A percentile compares a stretch with the other conserved stretches of the same genome.
Conservation (phyloP, 1,140 invertebrate genomes). For the Heliconius nattereri region DNA sequence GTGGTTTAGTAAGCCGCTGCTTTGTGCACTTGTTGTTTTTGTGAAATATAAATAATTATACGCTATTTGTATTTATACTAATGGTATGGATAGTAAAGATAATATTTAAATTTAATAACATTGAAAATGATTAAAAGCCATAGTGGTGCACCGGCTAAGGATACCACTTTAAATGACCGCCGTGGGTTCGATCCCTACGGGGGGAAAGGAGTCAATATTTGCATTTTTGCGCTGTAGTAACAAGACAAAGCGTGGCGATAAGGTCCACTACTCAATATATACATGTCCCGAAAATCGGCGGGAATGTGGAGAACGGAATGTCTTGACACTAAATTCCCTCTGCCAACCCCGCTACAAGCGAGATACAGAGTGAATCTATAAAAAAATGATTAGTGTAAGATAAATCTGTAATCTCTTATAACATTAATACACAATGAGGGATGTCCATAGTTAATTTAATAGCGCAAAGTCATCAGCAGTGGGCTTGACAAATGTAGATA, state of each 20-base stretch:
- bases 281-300: neutral
- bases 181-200: neutral
- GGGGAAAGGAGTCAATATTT: neutral
- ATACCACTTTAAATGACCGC: neutral
- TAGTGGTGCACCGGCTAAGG: neutral
- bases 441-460: conserved; percentile 56
- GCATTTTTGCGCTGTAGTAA: no score
- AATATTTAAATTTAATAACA: neutral
- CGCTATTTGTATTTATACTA: neutral
- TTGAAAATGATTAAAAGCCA: no score
- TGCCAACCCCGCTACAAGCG: neutral
- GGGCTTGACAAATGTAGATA: conserved; percentile 68
- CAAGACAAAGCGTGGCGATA: neutral
- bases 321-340: neutral
- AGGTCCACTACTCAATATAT: neutral
- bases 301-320: neutral
- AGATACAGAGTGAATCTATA: neutral
- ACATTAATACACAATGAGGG: conserved; percentile 7
- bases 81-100: neutral
- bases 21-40: conserved; percentile 13
- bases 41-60: neutral
- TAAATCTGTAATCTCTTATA: neutral
- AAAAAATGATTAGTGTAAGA: neutral
- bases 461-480: conserved; percentile 47
- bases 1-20: conserved; percentile 50